Percentiles rank a stretch among this genome's conserved stretches.
These are phyloP conservation scores for Ariolimax columbianus DNA, from an alignment of 2,888 invertebrate species.

Conservation along the genomic window DNA sequence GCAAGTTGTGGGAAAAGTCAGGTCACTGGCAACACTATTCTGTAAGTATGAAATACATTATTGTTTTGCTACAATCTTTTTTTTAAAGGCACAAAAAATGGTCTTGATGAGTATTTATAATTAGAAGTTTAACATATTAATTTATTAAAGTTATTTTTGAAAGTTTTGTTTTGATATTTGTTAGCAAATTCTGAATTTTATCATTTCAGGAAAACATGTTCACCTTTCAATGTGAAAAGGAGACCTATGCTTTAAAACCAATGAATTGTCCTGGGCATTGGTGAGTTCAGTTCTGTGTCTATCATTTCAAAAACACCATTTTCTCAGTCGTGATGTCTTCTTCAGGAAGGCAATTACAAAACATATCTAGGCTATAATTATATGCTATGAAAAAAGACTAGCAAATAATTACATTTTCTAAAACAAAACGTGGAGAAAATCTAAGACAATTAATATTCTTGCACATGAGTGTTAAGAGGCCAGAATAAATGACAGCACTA, in stretches of 20 bases:
- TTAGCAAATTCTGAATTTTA: too few relatives aligned
- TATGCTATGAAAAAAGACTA: too few relatives aligned
- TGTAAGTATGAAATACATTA: constrained; percentile 79
- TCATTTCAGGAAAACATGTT: constrained; percentile 91
- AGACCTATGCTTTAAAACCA: constrained; percentile 96
- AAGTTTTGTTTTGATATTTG: not conserved
- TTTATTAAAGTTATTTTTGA: not conserved
- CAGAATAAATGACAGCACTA: too few relatives aligned
- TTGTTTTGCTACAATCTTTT: not conserved
- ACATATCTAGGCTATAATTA: too few relatives aligned
- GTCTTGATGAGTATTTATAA: not conserved
- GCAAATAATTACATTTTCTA: too few relatives aligned
- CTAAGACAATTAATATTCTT: too few relatives aligned
- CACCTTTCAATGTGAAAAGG: constrained; percentile 95
- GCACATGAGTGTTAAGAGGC: too few relatives aligned
- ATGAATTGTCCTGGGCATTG: constrained; percentile 99
- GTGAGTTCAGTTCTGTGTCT: constrained; percentile 80
- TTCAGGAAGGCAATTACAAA: not conserved
- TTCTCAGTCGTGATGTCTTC: not conserved
- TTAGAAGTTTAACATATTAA: too few relatives aligned
- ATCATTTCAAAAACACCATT: not conserved
- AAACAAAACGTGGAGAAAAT: too few relatives aligned
- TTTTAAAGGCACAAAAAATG: too few relatives aligned
- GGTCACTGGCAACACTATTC: constrained; percentile 99
- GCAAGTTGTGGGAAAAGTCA: constrained; percentile 96